phyloP scores from a whole-genome alignment of 2,113 vertebrate genomes.

The Turnix velox region DNA sequence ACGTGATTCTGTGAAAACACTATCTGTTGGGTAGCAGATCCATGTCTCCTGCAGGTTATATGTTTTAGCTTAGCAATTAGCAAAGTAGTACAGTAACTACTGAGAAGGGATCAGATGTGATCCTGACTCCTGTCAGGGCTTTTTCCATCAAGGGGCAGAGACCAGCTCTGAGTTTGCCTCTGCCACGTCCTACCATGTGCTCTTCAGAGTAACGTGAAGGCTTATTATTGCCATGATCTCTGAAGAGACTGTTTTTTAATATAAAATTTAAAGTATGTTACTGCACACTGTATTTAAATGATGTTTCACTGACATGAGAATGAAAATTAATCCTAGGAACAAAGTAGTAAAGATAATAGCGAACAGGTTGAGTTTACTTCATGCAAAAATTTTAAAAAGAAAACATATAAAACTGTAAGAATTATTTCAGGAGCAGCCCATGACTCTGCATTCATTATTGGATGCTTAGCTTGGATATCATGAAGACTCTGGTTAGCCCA shows the following conservation, averaged over 20 bases:
- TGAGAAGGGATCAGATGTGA: background rate
- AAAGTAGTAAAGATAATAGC: background rate
- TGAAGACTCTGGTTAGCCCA: background rate
- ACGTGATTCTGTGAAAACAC: too few species aligned
- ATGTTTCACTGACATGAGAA: background rate
- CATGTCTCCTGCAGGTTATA: accelerated
- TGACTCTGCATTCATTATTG: background rate
- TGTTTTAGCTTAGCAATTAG: background rate
- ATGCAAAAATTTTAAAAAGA: background rate
- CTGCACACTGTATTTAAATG: background rate
- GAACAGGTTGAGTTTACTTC: background rate
- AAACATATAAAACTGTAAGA: background rate
- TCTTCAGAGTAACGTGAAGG: background rate
- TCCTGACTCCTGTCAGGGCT: background rate
- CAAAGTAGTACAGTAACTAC: background rate
- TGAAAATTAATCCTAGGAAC: background rate
- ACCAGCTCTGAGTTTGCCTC: background rate
- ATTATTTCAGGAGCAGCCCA: background rate
- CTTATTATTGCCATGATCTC: accelerated
- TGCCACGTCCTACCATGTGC: background rate
- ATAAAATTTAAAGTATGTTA: background rate
- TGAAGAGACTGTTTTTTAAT: background rate
- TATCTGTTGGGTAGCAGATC: background rate
- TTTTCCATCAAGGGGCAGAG: background rate
- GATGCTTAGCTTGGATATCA: background rate